Conservation (phyloP, 2,888 invertebrate species). For the Polydrusus pterygomalis region DNA sequence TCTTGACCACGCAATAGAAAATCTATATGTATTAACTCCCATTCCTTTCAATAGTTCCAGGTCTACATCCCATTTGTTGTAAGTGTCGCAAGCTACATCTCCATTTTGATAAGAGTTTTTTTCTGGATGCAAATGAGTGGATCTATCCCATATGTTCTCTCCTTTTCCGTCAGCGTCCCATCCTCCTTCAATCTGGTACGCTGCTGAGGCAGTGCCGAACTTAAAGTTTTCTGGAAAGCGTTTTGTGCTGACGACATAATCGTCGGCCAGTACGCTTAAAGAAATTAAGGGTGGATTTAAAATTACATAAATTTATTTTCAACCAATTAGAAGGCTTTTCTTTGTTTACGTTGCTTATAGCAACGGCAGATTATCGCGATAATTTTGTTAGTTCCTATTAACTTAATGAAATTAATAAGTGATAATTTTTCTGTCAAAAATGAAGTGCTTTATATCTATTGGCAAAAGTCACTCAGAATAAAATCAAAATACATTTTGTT, state of each 20-base stretch:
- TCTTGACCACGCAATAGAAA: constrained; percentile 80
- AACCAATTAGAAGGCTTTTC: too few species aligned
- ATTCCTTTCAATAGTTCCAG: constrained; percentile 74
- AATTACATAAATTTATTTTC: too few species aligned
- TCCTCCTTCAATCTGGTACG: constrained; percentile 40
- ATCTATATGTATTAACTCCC: constrained; percentile 75
- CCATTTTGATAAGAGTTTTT: constrained; percentile 70
- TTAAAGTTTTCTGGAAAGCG: constrained; percentile 33
- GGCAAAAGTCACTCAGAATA: too few species aligned
- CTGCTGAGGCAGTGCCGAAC: constrained; percentile 37
- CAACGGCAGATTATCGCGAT: too few species aligned
- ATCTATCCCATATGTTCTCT: constrained; percentile 28
- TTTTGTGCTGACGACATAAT: constrained; percentile 24
- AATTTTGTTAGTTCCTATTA: too few species aligned
- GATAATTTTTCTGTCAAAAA: too few species aligned
- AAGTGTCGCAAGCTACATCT: constrained; percentile 81
- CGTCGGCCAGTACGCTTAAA: constrained; percentile 23
- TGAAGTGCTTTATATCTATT: too few species aligned
- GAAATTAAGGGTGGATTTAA: too few species aligned
- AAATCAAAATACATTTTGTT: too few species aligned
- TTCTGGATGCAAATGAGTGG: constrained; percentile 42
- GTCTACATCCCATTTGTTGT: constrained; percentile 79
- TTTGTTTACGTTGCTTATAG: too few species aligned
- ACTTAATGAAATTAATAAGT: too few species aligned
- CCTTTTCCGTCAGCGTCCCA: constrained; percentile 41